phyloP scores from a whole-genome alignment of 2,113 vertebrate genomes.

The Egretta garzetta region DNA sequence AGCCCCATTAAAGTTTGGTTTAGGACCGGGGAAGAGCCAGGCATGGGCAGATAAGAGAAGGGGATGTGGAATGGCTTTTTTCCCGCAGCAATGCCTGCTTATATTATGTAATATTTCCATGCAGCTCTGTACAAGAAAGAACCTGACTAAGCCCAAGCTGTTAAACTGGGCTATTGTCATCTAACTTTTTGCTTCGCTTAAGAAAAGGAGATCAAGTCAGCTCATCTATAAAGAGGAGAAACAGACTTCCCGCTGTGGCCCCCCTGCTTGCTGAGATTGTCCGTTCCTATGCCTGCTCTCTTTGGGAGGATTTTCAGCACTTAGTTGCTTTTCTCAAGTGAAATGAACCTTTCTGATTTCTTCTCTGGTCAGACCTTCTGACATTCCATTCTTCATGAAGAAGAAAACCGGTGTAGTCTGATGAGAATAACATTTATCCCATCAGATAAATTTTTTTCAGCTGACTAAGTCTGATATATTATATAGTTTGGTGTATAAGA shows the following conservation, averaged over 20 bases:
- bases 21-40: neutral
- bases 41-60: neutral
- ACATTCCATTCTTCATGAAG: constrained; percentile 10
- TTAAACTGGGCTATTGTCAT: neutral
- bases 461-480: neutral
- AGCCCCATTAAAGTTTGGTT: neutral
- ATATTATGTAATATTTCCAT: neutral
- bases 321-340: neutral
- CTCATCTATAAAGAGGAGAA: neutral
- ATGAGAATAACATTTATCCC: neutral
- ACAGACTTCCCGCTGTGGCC: neutral
- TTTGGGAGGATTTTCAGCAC: neutral
- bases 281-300: neutral
- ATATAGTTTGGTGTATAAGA: neutral
- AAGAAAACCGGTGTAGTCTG: constrained; percentile 6
- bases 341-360: neutral
- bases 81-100: neutral
- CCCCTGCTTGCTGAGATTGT: neutral
- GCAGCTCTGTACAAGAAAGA: neutral
- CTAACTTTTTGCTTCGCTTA: neutral
- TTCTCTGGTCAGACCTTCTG: neutral
- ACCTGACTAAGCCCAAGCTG: neutral
- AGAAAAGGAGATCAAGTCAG: neutral
- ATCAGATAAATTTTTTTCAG: constrained; percentile 12
- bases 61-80: neutral